Conservation (phyloP, 2,797 vertebrate species). For the Agapornis canus region DNA sequence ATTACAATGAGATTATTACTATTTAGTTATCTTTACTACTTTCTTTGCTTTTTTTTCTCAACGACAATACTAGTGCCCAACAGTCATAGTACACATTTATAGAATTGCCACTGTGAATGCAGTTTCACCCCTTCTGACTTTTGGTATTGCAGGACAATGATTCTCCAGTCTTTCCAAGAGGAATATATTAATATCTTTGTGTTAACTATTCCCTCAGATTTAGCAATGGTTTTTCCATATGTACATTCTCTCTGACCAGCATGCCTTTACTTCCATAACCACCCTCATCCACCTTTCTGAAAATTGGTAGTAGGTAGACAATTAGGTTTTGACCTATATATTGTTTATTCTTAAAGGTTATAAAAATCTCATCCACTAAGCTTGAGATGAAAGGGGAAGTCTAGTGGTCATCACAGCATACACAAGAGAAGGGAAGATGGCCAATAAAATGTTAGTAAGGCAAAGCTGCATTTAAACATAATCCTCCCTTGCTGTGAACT, state of each 20-base stretch:
- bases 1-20: not conserved
- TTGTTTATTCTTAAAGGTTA: not conserved
- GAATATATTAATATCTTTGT: not conserved
- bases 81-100: fast-evolving
- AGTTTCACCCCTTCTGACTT: not conserved
- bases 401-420: not conserved
- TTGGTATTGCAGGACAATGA: not conserved
- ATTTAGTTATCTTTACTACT: not conserved
- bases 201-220: not conserved
- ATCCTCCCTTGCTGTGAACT: not conserved
- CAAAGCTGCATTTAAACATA: not conserved
- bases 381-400: not conserved
- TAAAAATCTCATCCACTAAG: not conserved
- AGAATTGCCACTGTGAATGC: not conserved
- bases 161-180: not conserved
- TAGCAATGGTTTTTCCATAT: not conserved
- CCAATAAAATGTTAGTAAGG: not conserved
- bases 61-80: not conserved
- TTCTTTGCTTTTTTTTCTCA: not conserved
- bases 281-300: not conserved
- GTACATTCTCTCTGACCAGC: not conserved
- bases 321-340: not conserved
- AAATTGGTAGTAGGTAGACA: not conserved
- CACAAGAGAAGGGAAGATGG: not conserved
- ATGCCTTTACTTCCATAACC: not conserved